Percentiles rank a stretch among this genome's conserved stretches.
phyloP scores from a whole-genome alignment of 2,797 vertebrate species.

The Monodelphis domestica region DNA sequence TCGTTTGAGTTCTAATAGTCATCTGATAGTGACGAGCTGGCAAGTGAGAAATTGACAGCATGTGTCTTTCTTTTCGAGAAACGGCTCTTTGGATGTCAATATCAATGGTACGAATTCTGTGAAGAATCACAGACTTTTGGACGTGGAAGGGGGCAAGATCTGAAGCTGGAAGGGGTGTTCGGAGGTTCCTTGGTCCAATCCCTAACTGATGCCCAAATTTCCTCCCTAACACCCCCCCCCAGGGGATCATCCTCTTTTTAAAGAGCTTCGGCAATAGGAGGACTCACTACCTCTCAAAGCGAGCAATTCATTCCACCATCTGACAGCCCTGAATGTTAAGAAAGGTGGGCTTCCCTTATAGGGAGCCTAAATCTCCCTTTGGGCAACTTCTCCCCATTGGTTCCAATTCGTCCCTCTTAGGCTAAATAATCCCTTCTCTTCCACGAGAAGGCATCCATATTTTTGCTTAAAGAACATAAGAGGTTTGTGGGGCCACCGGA shows the following conservation, averaged over 20 bases:
- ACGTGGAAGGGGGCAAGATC: background rate
- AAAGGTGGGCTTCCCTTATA: background rate
- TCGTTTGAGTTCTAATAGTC: slow-evolving; percentile 37
- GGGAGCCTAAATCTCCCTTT: background rate
- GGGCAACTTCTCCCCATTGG: background rate
- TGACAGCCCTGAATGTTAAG: background rate
- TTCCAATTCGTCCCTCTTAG: background rate
- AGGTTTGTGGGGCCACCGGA: background rate
- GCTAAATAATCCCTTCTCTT: background rate
- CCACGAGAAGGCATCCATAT: background rate
- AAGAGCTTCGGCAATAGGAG: background rate
- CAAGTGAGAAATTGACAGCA: background rate
- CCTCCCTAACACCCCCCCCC: background rate
- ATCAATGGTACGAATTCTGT: background rate
- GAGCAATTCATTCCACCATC: background rate
- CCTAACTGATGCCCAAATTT: too few relatives aligned
- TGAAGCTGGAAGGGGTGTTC: background rate
- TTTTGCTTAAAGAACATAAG: background rate
- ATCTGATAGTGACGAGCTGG: slow-evolving; percentile 26
- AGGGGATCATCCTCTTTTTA: background rate
- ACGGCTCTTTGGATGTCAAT: slow-evolving; percentile 4
- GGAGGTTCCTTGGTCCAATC: background rate
- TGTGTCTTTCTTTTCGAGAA: slow-evolving; percentile 22
- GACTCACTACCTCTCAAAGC: background rate
- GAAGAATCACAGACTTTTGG: background rate